Conservation (phyloP, 1,140 invertebrate genomes). For the Bombus confusus region DNA sequence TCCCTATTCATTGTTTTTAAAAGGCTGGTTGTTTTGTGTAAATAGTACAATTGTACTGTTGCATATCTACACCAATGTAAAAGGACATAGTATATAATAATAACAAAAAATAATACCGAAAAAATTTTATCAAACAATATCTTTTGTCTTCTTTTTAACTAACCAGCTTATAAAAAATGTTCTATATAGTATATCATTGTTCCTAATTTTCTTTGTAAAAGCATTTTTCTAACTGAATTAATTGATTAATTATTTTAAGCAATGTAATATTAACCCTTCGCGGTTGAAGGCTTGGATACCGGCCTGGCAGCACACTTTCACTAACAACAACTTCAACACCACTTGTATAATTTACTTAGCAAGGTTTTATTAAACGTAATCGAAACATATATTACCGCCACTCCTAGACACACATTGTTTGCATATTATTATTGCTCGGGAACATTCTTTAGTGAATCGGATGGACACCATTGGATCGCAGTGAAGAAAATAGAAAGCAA, state of each 20-base stretch:
- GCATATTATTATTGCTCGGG: not conserved
- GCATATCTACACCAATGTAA: not conserved
- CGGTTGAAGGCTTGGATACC: slow-evolving; percentile 11
- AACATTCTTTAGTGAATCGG: not conserved
- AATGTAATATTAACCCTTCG: slow-evolving; percentile 37
- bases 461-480: not conserved
- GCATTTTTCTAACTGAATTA: not conserved
- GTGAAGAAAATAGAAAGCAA: not conserved
- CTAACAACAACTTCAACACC: not conserved
- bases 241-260: slow-evolving; percentile 21
- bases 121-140: not conserved
- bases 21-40: not conserved
- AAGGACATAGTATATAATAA: too few species aligned
- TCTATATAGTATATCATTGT: not conserved
- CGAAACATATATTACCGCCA: slow-evolving; percentile 56
- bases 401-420: slow-evolving; percentile 51
- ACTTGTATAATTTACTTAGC: not conserved
- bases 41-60: not conserved
- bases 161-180: too few species aligned
- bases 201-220: not conserved
- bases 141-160: not conserved
- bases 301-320: slow-evolving; percentile 2
- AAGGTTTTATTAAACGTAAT: slow-evolving; percentile 14
- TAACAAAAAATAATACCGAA: not conserved
- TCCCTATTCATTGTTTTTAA: not conserved